Conservation (phyloP, 1,140 invertebrate genomes). For the Lysiphlebus fabarum region DNA sequence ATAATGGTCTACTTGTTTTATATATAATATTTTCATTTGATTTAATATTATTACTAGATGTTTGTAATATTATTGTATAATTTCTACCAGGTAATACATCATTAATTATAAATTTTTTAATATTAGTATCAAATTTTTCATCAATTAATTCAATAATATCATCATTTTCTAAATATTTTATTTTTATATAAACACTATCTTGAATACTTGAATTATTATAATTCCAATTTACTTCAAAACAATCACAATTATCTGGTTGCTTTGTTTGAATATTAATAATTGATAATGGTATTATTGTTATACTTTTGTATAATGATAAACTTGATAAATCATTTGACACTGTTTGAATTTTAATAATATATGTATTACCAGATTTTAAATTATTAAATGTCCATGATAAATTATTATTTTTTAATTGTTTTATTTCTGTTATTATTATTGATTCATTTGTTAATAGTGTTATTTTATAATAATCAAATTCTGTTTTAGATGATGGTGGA, state of each 20-base stretch:
- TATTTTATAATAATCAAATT: constrained; percentile 89
- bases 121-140: constrained; percentile 60
- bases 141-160: constrained; percentile 72
- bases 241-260: constrained; percentile 64
- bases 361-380: constrained; percentile 82
- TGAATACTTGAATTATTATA: constrained; percentile 75
- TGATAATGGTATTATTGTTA: constrained; percentile 79
- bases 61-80: constrained; percentile 81
- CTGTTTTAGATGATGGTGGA: constrained; percentile 75
- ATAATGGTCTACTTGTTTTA: constrained; percentile 78
- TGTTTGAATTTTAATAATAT: constrained; percentile 86
- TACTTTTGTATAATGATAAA: constrained; percentile 81
- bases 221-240: constrained; percentile 72
- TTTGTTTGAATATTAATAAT: constrained; percentile 62
- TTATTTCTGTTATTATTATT: constrained; percentile 64
- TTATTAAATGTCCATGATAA: constrained; percentile 70
- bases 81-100: constrained; percentile 82
- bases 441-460: constrained; percentile 49
- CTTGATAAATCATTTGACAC: constrained; percentile 91
- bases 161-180: constrained; percentile 76
- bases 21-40: constrained; percentile 74
- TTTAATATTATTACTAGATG: constrained; percentile 78
- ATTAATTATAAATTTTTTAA: constrained; percentile 64
- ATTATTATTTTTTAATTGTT: constrained; percentile 61
- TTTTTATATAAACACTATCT: constrained; percentile 79